Base-by-base conservation (phyloP, 2,888 invertebrate genomes). In the Eutolmus rufibarbis region DNA sequence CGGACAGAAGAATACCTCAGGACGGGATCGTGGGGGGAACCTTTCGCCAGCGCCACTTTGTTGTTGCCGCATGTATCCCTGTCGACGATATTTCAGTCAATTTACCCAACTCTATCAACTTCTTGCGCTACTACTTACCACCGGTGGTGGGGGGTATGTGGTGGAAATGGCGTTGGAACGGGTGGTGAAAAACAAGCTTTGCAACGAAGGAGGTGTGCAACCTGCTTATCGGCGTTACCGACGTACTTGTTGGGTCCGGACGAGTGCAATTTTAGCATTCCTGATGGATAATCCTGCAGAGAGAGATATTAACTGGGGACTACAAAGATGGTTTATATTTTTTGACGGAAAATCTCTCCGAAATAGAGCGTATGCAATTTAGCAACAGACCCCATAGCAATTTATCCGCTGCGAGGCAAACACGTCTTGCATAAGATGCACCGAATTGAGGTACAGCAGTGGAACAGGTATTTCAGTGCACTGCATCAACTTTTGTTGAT, bases 91-190 rank as follows among this genome's bases (percentile, higher is more conserved):
- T 78, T 78, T 78, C 78, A 78, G 43, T 43, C 78, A 78, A 78
- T 78, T 78, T 78, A 78, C 78, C 78, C 78, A 78, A 43, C 43
- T 78, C 78, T 40, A 78, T 78, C 78, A 78, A 78, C 78, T 78
- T 78, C 78, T 40, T 66, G 78, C 23, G 16, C 78, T 78, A 16
- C 40, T 78, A 40, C 66, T 66, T 66, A 66, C 66, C 28, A 66
- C 19, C 28, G 28, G 14, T 66, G 66, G 66, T 51, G 5, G n/a
- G 51, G n/a, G 28, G 51, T 51, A n/a, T 51, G 51, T 51, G 51
- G 51, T 1, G 2, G 7, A n/a, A 28, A 66, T 66, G 23, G 66
- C 9, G 66, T 66, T 66, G 23, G 66, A 78, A 78, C 43, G 43
- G 37, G 46, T 19, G 23, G 12, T 14, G 2, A 37, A 78, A 37